Conservation (phyloP, 2,888 invertebrate genomes). For the Tetragonula carbonaria region DNA sequence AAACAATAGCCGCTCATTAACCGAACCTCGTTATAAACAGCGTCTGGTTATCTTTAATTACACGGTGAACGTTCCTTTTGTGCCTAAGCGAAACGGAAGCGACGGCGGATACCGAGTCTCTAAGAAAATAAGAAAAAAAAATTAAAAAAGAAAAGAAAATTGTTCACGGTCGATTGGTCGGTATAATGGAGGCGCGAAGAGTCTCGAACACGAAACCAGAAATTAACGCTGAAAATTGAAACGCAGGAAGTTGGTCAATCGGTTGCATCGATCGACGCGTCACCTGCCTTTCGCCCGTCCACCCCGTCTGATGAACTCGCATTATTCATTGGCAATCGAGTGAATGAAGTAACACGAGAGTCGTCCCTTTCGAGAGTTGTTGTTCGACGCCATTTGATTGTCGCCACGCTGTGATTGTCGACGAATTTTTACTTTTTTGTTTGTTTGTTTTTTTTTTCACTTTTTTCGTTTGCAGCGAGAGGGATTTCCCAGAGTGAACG, state of each 20-base stretch:
- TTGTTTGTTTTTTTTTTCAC: not conserved
- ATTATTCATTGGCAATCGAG: slow-evolving; percentile 30
- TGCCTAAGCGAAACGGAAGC: not conserved
- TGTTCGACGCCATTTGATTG: slow-evolving; percentile 7
- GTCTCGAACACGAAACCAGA: slow-evolving; percentile 31
- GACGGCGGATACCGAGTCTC: slow-evolving; percentile 30
- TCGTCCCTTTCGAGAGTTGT: not conserved
- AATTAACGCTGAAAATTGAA: slow-evolving; percentile 57
- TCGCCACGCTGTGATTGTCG: not conserved
- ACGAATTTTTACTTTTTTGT: not conserved
- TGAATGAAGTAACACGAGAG: not conserved
- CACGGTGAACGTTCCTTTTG: slow-evolving; percentile 5
- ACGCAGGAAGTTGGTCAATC: slow-evolving; percentile 60
- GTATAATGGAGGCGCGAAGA: slow-evolving; percentile 57
- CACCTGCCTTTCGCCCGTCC: not conserved
- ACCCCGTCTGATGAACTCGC: slow-evolving; percentile 4
- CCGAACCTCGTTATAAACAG: slow-evolving; percentile 28
- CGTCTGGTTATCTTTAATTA: slow-evolving; percentile 45
- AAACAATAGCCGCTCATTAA: slow-evolving; percentile 36
- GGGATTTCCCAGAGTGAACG: no score
- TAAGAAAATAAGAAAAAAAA: slow-evolving; percentile 34
- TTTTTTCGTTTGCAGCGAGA: not conserved
- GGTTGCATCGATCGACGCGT: slow-evolving; percentile 37
- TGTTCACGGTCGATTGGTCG: slow-evolving; percentile 65
- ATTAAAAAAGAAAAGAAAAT: not conserved